Percentiles rank a stretch among this genome's conserved stretches.
Evolutionary conservation across 2,797 vertebrate genomes (phyloP).

Genomic region (Hippoglossus hippoglossus): DNA sequence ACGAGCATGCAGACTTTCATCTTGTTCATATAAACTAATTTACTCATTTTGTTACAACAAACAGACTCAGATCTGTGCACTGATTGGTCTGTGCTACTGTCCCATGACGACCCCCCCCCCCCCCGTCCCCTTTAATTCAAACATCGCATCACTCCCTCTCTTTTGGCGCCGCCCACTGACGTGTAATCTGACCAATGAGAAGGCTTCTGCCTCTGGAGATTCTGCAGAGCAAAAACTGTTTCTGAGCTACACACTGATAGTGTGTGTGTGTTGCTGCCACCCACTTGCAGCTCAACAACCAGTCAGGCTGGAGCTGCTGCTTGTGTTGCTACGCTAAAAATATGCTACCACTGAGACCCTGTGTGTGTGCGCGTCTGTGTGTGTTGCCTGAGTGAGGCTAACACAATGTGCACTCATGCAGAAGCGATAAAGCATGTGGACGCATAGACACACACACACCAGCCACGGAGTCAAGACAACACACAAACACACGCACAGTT

Average conservation of each 20-base stretch:
- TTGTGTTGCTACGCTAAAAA: slow-evolving; percentile 78
- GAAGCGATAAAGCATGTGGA: slow-evolving; percentile 29
- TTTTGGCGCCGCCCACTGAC: slow-evolving; percentile 38
- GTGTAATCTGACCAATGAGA: slow-evolving; percentile 38
- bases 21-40: background rate
- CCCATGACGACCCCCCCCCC: too few species aligned
- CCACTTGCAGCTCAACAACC: slow-evolving; percentile 62
- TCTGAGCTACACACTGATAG: slow-evolving; percentile 2
- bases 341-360: slow-evolving; percentile 39
- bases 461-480: slow-evolving; percentile 31
- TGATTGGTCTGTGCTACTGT: background rate
- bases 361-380: slow-evolving; percentile 26
- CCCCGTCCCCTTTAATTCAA: background rate
- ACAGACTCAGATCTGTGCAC: background rate
- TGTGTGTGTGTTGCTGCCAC: slow-evolving; percentile 28
- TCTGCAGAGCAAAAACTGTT: slow-evolving; percentile 10
- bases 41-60: background rate
- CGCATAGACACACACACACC: slow-evolving; percentile 19
- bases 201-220: background rate
- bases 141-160: background rate
- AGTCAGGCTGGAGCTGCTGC: slow-evolving; percentile 54
- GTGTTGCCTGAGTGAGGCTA: slow-evolving; percentile 30
- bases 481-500: slow-evolving; percentile 22
- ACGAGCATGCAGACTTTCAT: background rate
- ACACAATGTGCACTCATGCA: slow-evolving; percentile 54